These are phyloP conservation scores for Himalopsyche japonica DNA, from an alignment of 2,888 invertebrate species.

Conservation along the genomic window DNA sequence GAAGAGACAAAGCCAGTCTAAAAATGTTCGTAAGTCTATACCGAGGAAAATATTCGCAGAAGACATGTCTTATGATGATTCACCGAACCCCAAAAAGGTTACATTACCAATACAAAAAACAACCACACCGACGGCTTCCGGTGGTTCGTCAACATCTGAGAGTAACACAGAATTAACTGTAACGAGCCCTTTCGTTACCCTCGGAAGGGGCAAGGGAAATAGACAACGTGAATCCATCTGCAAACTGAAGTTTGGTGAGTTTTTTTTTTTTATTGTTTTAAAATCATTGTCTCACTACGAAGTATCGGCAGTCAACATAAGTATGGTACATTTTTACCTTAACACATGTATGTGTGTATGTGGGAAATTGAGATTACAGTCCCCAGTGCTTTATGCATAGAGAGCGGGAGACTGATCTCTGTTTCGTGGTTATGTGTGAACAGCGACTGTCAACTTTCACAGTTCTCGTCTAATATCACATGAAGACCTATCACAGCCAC, in stretches of 20 bases:
- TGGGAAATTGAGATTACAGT: no score
- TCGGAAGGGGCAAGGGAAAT: conserved; percentile 63
- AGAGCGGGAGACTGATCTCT: no score
- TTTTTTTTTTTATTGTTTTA: background rate
- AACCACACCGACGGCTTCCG: background rate
- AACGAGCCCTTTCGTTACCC: conserved; percentile 62
- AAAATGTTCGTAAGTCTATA: background rate
- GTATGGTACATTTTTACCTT: no score
- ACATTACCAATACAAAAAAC: background rate
- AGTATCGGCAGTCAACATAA: no score
- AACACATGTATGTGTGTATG: no score
- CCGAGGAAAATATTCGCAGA: background rate
- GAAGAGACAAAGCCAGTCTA: background rate
- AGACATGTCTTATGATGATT: background rate
- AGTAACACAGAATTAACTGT: conserved; percentile 46
- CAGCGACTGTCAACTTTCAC: no score
- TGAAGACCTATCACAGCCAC: no score
- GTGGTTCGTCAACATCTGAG: background rate
- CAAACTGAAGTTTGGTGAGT: conserved; percentile 52
- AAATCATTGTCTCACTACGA: no score
- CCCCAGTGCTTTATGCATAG: no score
- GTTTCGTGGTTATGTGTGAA: no score
- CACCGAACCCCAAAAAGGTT: background rate
- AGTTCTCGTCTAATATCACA: no score
- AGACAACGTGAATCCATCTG: conserved; percentile 61